These are phyloP conservation scores for Corticium candelabrum DNA, from an alignment of 37 sponge, comb jelly and placozoan species.

Conservation along the genomic window DNA sequence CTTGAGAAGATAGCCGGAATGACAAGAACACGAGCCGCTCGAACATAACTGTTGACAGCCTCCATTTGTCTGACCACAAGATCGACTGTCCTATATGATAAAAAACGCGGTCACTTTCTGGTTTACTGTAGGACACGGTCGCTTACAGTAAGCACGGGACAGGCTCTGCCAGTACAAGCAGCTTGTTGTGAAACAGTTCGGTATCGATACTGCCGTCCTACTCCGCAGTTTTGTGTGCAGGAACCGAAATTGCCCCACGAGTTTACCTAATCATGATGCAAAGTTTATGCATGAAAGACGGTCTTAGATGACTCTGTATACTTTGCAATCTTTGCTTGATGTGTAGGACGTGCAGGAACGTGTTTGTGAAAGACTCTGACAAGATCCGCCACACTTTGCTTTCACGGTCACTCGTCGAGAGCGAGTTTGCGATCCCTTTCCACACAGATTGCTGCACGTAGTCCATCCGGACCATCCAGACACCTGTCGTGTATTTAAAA, in stretches of 20 bases:
- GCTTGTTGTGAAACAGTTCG: background rate
- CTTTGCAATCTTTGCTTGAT: background rate
- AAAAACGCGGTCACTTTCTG: background rate
- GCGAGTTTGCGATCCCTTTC: background rate
- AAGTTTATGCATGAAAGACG: background rate
- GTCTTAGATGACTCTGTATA: background rate
- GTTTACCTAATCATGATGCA: background rate
- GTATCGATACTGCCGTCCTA: slow-evolving; percentile 1
- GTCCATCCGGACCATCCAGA: background rate
- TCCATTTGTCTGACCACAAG: background rate
- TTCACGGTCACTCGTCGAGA: background rate
- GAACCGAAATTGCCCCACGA: background rate
- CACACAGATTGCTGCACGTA: background rate
- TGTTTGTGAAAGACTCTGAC: background rate
- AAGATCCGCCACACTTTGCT: background rate
- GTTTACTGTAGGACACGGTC: background rate
- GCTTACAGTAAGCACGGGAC: background rate
- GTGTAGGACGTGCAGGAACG: background rate
- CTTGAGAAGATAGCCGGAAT: background rate
- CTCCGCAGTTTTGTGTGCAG: background rate
- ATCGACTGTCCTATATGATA: background rate
- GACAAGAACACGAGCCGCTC: background rate
- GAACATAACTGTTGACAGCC: background rate
- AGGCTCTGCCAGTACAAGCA: background rate
- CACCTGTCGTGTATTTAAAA: no score